Evolutionary conservation across 2,888 invertebrate species (phyloP).

Genomic region (Ochropleura leucogaster): DNA sequence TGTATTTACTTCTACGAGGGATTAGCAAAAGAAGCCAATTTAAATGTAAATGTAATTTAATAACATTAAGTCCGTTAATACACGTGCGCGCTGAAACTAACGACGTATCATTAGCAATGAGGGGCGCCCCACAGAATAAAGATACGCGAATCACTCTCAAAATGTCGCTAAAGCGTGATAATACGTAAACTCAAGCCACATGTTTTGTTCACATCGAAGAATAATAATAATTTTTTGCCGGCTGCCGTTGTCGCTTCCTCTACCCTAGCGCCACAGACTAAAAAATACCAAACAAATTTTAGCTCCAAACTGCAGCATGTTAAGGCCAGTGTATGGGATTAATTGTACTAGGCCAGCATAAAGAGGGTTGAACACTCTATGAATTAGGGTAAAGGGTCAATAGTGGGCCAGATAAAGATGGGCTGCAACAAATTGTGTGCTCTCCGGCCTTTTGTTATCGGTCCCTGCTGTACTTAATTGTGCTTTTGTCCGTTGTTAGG

Average conservation of each 20-base stretch:
- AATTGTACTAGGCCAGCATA: conserved; percentile 63
- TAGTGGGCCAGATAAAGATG: conserved; percentile 88
- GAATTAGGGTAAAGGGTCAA: conserved; percentile 90
- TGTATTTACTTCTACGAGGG: conserved; percentile 28
- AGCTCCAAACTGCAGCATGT: conserved; percentile 56
- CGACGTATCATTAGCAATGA: conserved; percentile 80
- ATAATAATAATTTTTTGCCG: conserved; percentile 79
- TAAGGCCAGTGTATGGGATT: conserved; percentile 53
- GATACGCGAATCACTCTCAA: conserved; percentile 87
- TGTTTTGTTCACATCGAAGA: conserved; percentile 87
- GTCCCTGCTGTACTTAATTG: conserved; percentile 89
- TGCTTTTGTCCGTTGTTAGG: conserved; percentile 87
- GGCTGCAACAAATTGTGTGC: conserved; percentile 90
- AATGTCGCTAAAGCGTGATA: conserved; percentile 87
- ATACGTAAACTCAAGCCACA: conserved; percentile 83
- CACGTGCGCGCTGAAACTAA: conserved; percentile 82
- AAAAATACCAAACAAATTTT: conserved; percentile 49
- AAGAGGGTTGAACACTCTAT: conserved; percentile 79
- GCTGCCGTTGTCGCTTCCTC: conserved; percentile 55
- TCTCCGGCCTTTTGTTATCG: conserved; percentile 87
- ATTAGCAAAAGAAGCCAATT: conserved; percentile 58
- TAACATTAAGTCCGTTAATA: conserved; percentile 70
- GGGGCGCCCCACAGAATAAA: conserved; percentile 76
- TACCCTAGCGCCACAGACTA: conserved; percentile 66
- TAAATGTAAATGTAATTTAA: conserved; percentile 63